phyloP scores from a whole-genome alignment of 2,888 invertebrate genomes.

The Drosophila pseudotakahashii region DNA sequence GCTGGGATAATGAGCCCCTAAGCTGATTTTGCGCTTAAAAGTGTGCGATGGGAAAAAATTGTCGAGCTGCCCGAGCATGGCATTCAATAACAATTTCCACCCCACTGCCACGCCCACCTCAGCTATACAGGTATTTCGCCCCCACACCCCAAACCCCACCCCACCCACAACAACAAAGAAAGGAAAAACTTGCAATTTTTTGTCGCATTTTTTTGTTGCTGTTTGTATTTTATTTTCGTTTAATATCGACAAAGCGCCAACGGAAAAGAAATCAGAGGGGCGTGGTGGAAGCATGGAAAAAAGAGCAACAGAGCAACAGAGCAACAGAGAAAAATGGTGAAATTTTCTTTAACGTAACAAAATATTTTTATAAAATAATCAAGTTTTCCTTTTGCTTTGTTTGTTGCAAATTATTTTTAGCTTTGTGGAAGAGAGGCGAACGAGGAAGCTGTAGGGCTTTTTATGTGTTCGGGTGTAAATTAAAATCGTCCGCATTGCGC shows the following conservation, averaged over 20 bases:
- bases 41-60: constrained; percentile 69
- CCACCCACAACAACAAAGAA: constrained; percentile 26
- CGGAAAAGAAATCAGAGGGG: constrained; percentile 35
- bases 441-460: constrained; percentile 13
- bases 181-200: constrained; percentile 51
- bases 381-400: constrained; percentile 63
- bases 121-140: constrained; percentile 41
- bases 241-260: constrained; percentile 69
- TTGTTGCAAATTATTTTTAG: constrained; percentile 68
- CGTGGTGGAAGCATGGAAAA: background rate
- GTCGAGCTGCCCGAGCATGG: constrained; percentile 57
- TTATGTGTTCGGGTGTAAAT: constrained; percentile 43
- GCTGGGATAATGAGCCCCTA: constrained; percentile 82
- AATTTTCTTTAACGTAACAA: constrained; percentile 75
- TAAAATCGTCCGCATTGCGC: constrained; percentile 52
- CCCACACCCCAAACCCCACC: constrained; percentile 7
- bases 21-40: constrained; percentile 81
- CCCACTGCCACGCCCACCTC: constrained; percentile 25
- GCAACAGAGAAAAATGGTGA: constrained; percentile 36
- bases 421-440: constrained; percentile 14
- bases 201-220: constrained; percentile 45
- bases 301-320: constrained; percentile 13
- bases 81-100: constrained; percentile 44
- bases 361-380: constrained; percentile 78
- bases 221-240: constrained; percentile 69